A percentile compares a stretch with the other conserved stretches of the same genome.
Conservation (phyloP, 1,140 invertebrate species). For the Halesus radiatus region DNA sequence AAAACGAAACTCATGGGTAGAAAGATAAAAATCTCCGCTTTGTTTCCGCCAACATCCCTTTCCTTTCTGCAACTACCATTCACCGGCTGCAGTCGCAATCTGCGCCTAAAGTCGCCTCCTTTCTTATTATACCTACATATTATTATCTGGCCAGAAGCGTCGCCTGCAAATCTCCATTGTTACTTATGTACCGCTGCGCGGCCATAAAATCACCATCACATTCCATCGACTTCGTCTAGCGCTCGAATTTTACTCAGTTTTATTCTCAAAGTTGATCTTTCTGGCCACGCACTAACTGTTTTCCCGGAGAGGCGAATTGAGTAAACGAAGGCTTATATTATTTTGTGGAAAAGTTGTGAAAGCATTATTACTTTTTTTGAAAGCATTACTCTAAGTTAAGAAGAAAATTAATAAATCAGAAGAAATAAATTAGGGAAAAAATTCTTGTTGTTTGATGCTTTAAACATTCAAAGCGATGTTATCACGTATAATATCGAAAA, state of each 20-base stretch:
- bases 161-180: conserved; percentile 8
- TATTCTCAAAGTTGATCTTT: neutral
- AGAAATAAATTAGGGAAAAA: neutral
- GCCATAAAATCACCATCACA: conserved; percentile 26
- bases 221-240: conserved; percentile 18
- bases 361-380: neutral
- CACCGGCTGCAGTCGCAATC: neutral
- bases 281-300: neutral
- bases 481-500: too few species aligned
- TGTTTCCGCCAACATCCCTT: neutral
- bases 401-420: neutral
- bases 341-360: neutral
- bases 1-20: conserved; percentile 13
- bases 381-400: neutral
- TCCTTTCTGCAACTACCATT: neutral
- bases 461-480: too few species aligned
- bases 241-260: neutral
- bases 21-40: conserved; percentile 13
- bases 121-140: conserved; percentile 41
- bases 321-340: neutral
- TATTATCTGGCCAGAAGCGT: conserved; percentile 32
- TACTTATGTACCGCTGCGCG: conserved; percentile 22
- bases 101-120: conserved; percentile 7
- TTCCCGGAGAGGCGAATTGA: neutral
- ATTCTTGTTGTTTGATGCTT: too few species aligned